phyloP scores from a whole-genome alignment of 2,888 invertebrate species.

The Drosophila monieri region DNA sequence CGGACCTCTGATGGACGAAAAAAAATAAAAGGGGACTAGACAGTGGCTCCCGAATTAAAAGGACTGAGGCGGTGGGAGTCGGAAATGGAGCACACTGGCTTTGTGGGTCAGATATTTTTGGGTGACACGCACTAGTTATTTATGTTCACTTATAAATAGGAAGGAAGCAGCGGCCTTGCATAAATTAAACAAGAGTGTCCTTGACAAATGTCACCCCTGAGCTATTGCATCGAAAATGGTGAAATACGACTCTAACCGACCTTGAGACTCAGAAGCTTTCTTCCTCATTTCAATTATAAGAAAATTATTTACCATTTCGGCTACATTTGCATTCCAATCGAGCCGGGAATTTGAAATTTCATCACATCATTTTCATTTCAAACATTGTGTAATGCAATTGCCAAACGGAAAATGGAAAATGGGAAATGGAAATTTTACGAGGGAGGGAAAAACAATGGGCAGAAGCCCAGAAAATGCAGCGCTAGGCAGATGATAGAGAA shows the following conservation, averaged over 20 bases:
- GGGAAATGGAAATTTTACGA: constrained; percentile 1
- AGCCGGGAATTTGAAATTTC: constrained; percentile 8
- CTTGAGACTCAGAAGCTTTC: constrained; percentile 6
- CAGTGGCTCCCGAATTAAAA: constrained; percentile 18
- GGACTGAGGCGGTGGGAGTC: constrained; percentile 26
- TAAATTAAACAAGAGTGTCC: constrained; percentile 14
- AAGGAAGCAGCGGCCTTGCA: constrained; percentile 5
- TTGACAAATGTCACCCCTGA: constrained; percentile 18
- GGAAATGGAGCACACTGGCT: constrained; percentile 21
- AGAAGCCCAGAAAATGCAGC: constrained; percentile 15
- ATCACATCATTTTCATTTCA: constrained; percentile 17
- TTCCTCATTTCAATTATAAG: not conserved
- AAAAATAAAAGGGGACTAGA: constrained; percentile 38
- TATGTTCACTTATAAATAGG: constrained; percentile 6
- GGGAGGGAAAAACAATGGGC: constrained; percentile 10
- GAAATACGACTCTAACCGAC: constrained; percentile 6
- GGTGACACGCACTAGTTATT: constrained; percentile 27
- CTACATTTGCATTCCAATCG: constrained; percentile 1
- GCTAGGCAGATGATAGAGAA: constrained; percentile 9
- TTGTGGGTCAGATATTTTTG: constrained; percentile 40
- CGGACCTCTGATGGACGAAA: constrained; percentile 35
- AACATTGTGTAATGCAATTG: constrained; percentile 21
- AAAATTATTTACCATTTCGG: constrained; percentile 3
- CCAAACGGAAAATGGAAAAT: not conserved
- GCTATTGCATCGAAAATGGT: constrained; percentile 5